Percentiles rank a stretch among this genome's conserved stretches.
Evolutionary conservation across 2,888 invertebrate species (phyloP).

Genomic region (Chymomyza caudatula): DNA sequence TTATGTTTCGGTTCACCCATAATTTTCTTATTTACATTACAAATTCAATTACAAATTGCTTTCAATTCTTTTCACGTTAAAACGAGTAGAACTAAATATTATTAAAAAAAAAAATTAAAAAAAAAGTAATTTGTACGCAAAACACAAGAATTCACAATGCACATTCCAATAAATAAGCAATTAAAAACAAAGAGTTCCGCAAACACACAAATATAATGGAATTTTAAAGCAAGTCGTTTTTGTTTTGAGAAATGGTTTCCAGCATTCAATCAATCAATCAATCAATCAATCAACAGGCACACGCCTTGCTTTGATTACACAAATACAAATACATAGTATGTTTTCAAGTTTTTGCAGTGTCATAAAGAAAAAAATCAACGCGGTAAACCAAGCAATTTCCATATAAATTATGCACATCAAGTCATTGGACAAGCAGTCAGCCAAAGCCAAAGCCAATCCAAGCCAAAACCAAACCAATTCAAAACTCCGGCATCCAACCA

Average conservation of each 20-base stretch:
- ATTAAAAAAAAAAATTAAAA: too few species aligned
- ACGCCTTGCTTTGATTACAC: background rate
- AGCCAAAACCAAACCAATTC: slow-evolving; percentile 31
- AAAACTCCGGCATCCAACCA: slow-evolving; percentile 33
- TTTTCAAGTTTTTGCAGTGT: background rate
- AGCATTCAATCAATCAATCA: background rate
- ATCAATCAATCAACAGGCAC: slow-evolving; percentile 16
- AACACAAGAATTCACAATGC: slow-evolving; percentile 6
- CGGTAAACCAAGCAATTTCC: background rate
- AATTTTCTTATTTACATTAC: background rate
- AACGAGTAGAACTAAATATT: too few species aligned
- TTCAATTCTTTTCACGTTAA: slow-evolving; percentile 5
- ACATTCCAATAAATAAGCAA: slow-evolving; percentile 59
- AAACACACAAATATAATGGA: slow-evolving; percentile 43
- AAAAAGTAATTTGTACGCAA: background rate
- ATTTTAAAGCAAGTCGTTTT: slow-evolving; percentile 31
- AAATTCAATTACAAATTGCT: slow-evolving; percentile 10
- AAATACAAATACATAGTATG: background rate
- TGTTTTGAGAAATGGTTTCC: background rate
- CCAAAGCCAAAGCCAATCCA: slow-evolving; percentile 35
- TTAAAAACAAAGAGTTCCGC: slow-evolving; percentile 45
- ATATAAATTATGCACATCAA: background rate
- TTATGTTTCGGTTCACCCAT: background rate
- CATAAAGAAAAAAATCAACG: background rate
- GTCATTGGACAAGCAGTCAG: slow-evolving; percentile 24